Evolutionary conservation across 2,888 invertebrate genomes (phyloP).

Genomic region (Hydriomena furcata): DNA sequence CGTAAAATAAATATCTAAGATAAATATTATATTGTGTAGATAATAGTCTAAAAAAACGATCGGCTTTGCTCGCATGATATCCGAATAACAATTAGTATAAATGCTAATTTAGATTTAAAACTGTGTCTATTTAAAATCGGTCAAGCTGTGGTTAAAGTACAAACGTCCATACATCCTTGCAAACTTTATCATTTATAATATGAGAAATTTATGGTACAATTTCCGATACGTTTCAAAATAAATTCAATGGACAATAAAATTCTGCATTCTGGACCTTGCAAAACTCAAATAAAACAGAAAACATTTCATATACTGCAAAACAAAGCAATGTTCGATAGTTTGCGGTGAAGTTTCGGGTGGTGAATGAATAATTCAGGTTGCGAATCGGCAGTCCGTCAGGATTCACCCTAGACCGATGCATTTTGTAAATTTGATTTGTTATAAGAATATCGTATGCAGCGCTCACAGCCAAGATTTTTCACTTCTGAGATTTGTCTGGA

Average conservation of each 20-base stretch:
- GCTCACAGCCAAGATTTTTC: conserved; percentile 63
- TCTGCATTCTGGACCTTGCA: conserved; percentile 15
- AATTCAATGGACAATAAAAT: conserved; percentile 36
- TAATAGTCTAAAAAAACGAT: too few relatives aligned
- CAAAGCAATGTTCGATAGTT: conserved; percentile 70
- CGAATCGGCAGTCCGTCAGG: conserved; percentile 79
- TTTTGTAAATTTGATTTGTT: conserved; percentile 69
- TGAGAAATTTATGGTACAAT: too few relatives aligned
- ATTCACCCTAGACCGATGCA: conserved; percentile 63
- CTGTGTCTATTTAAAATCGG: too few relatives aligned
- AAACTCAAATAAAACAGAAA: conserved; percentile 45
- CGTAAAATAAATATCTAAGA: too few relatives aligned
- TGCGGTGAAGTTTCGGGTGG: conserved; percentile 62
- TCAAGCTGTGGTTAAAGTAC: too few relatives aligned
- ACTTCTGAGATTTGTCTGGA: conserved; percentile 55
- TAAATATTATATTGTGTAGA: too few relatives aligned
- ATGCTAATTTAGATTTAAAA: too few relatives aligned
- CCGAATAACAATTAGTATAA: too few relatives aligned
- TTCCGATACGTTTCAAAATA: too few relatives aligned
- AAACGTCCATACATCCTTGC: too few relatives aligned
- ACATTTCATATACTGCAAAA: conserved; percentile 71
- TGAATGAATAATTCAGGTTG: conserved; percentile 78
- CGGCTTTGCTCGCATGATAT: too few relatives aligned
- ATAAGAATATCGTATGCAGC: conserved; percentile 66
- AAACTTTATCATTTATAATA: too few relatives aligned